Conservation (phyloP, 2,113 vertebrate genomes). For the Pelecanus crispus region DNA sequence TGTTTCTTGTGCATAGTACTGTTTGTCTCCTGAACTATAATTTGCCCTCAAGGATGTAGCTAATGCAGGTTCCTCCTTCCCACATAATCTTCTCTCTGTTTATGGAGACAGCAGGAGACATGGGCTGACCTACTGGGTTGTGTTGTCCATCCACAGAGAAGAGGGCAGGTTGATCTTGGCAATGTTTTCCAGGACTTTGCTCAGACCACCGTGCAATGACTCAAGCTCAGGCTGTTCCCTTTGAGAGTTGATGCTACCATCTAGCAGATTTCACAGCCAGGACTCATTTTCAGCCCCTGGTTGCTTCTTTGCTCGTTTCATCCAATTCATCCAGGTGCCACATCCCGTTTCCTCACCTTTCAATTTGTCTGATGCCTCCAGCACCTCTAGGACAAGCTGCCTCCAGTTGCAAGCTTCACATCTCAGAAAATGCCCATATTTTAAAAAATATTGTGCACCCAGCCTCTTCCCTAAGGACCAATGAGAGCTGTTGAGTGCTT, state of each 20-base stretch:
- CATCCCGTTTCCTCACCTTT: background rate
- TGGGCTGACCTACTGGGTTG: background rate
- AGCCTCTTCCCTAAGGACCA: background rate
- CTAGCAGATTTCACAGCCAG: background rate
- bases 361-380: background rate
- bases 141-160: background rate
- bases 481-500: background rate
- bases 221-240: background rate
- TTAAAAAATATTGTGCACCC: background rate
- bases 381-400: background rate
- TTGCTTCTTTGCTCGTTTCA: background rate
- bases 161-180: background rate
- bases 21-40: constrained; percentile 7
- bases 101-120: background rate
- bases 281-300: background rate
- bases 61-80: background rate
- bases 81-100: background rate
- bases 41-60: background rate
- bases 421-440: background rate
- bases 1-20: background rate
- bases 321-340: background rate
- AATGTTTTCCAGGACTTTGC: background rate
- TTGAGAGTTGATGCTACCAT: background rate
- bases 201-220: background rate
- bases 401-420: background rate